Evolutionary conservation across 2,113 vertebrate genomes (phyloP).

Genomic region (Apodemus speciosus): DNA sequence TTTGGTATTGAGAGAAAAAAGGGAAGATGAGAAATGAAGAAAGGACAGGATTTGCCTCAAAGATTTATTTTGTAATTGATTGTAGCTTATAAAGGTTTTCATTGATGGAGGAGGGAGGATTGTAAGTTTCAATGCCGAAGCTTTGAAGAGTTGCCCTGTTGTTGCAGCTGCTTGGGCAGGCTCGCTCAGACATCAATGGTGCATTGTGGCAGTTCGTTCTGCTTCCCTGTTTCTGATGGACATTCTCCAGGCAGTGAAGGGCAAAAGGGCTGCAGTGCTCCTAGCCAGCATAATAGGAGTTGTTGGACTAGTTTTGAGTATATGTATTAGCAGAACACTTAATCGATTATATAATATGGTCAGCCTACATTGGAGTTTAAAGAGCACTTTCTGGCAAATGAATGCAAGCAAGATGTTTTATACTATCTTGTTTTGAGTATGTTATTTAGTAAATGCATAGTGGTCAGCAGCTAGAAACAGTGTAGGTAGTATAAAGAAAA

Average conservation of each 20-base stretch:
- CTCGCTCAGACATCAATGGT: conserved; percentile 84
- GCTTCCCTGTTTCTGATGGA: conserved; percentile 81
- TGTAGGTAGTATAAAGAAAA: conserved; percentile 57
- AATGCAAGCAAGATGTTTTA: conserved; percentile 40
- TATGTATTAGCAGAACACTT: conserved; percentile 72
- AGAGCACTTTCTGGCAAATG: conserved; percentile 60
- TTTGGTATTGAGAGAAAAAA: conserved; percentile 71
- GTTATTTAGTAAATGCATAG: conserved; percentile 54
- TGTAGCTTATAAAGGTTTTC: conserved; percentile 78
- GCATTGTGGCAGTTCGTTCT: conserved; percentile 80
- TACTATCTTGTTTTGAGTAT: not conserved
- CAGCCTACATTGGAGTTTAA: conserved; percentile 48
- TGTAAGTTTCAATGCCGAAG: conserved; percentile 76
- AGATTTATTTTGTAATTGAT: conserved; percentile 70
- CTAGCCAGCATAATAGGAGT: conserved; percentile 73
- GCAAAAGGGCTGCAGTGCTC: conserved; percentile 68
- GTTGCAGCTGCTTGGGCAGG: conserved; percentile 86
- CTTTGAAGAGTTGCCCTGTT: conserved; percentile 85
- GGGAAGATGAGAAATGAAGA: conserved; percentile 25
- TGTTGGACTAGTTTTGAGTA: conserved; percentile 57
- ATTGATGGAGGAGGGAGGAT: conserved; percentile 76
- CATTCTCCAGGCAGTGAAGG: conserved; percentile 77
- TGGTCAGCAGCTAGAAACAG: conserved; percentile 51
- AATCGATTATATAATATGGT: conserved; percentile 56
- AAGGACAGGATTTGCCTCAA: conserved; percentile 62